Evolutionary conservation across 2,113 vertebrate species (phyloP), one percentile per base, ranked within the genome.

Genomic region (Lanius ludovicianus): DNA sequence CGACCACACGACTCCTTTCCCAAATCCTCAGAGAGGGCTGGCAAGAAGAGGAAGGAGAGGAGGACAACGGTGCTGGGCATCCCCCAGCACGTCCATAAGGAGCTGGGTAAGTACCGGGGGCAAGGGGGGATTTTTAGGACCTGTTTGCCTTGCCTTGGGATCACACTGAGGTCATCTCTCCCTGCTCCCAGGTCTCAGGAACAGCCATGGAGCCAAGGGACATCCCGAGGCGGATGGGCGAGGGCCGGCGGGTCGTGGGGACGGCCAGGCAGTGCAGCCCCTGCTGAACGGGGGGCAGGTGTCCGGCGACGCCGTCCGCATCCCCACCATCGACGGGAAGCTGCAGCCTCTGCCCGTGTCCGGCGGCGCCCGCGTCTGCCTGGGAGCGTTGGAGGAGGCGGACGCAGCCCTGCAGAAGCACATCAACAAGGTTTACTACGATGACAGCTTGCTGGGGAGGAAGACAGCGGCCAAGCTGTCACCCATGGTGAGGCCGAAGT

Each of bases 21-120:
- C 64, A 99, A 98, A 94, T 98, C 98, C 33, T 96, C 97, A 1
- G 95, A 97, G 95, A 98, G 95, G 85, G 80, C 97, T 4, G 97
- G 97, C 79, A 99, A 98, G 92, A 98, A 98, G 49, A 98, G 92
- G 92, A 96, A 97, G 37, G 97, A 98, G 20, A 98, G 99, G 95
- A 98, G 99, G 84, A 99, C 99, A 0, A 99, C 99, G 0, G 99
- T 99, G 91, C 98, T 99, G 98, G 99, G 99, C 21, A 98, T 99
- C 74, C 99, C 99, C 9, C 99, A 99, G 80, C 99, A 99, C 1
- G 98, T 99, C 95, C 99, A 99, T 89, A 99, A 98, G 91, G 99
- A 99, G 87, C 98, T 99, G 7, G 99, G 99, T 99, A 98, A 92
- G 98, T 62, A 0, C 1, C 0, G 0, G 31, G 6, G 2, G 1